phyloP scores from a whole-genome alignment of 2,888 invertebrate species.

The Antitype chi region DNA sequence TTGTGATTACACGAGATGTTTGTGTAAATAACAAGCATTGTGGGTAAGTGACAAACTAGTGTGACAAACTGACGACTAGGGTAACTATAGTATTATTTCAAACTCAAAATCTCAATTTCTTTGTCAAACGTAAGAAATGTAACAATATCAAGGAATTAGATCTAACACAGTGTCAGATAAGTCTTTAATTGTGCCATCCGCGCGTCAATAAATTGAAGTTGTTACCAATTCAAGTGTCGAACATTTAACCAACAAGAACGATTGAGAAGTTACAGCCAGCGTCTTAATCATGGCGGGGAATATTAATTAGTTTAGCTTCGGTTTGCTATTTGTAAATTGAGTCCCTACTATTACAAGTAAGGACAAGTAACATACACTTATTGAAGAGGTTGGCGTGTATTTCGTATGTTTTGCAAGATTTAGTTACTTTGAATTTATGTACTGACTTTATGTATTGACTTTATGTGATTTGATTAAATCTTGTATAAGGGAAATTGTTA shows the following conservation, averaged over 20 bases:
- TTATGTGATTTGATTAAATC: conserved; percentile 13
- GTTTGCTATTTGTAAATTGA: conserved; percentile 55
- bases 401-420: conserved; percentile 13
- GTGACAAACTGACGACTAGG: too few species aligned
- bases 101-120: not conserved
- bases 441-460: not conserved
- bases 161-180: conserved; percentile 21
- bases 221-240: conserved; percentile 59
- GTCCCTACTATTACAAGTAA: conserved; percentile 17
- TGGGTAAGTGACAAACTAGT: not conserved
- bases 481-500: not conserved
- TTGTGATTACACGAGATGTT: conserved; percentile 11
- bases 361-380: conserved; percentile 19
- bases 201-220: conserved; percentile 61
- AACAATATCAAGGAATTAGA: not conserved
- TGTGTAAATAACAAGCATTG: not conserved
- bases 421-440: not conserved
- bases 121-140: not conserved
- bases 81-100: not conserved
- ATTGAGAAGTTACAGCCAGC: conserved; percentile 73
- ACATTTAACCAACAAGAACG: conserved; percentile 66
- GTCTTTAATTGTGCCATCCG: conserved; percentile 26
- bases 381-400: not conserved
- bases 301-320: conserved; percentile 75
- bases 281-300: conserved; percentile 73